Base-by-base conservation (phyloP, 2,888 invertebrate genomes). In the Himalopsyche anomala region DNA sequence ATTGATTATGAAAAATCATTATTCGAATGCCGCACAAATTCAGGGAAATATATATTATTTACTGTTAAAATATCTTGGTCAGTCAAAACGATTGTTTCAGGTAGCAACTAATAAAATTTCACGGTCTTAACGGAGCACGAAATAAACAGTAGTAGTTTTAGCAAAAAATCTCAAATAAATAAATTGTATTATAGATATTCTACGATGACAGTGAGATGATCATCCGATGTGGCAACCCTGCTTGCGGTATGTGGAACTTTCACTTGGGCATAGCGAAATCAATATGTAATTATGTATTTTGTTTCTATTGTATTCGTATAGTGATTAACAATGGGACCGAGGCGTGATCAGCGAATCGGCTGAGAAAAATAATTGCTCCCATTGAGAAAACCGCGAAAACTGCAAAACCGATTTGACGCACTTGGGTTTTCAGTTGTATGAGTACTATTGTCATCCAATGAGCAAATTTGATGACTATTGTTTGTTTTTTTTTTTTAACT, bases 251-350 rank as follows among this genome's bases (percentile, higher is more conserved):
- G 62, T 62, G 62, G n/a, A 62, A 62, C 62, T 62, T 62, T 62
- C 62, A 62, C 62, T 62, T 62, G 62, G 62, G 62, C 62, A 62
- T 62, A 62, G 62, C 62, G 62, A 62, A 62, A 62, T 62, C 62
- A 62, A 62, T 62, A 62, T 62, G 62, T 62, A 62, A 62, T 62
- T 62, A 62, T 62, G 62, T 62, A 19, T 62, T 62, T 62, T 62
- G 62, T 62, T 62, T 62, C 62, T 28, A 62, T 62, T 62, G 62
- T 62, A 62, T 62, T 62, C 62, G 2, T 62, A 62, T 11, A 28
- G 15, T 62, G 62, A 62, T 62, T 62, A 62, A 62, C 62, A 62
- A 62, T 62, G 62, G 62, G 62, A 28, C 62, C 62, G 62, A n/a
- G 28, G 19, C 62, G 62, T 62, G 62, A 62, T 62, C 62, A 62